Base-by-base conservation (phyloP, 2,113 vertebrate species). In the Pygathrix nemaeus region DNA sequence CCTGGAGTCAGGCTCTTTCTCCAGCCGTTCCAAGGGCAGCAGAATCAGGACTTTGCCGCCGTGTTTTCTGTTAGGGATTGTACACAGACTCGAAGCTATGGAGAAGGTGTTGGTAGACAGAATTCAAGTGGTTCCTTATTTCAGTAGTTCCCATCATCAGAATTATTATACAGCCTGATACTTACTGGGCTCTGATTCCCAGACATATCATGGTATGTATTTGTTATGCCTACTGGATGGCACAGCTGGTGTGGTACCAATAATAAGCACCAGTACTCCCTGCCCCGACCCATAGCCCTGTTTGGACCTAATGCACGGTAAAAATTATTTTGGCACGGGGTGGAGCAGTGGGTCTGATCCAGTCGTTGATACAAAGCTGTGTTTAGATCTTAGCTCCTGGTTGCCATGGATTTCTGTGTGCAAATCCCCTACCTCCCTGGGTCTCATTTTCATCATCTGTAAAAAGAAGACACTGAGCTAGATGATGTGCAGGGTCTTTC, bases 361-460 rank as follows among this genome's bases (percentile, higher is more conserved):
- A 18, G 17, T 76, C 25, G 0, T 90, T 72, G 43, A 92, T 75
- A 68, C 52, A 84, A 83, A 97, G 48, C 72, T 88, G 35, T 84
- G 76, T 94, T 94, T 95, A 84, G 57, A 76, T 86, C 55, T 97
- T 90, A 94, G 87, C 92, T 73, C 70, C 66, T 78, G 70, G 92
- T 96, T 94, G 88, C 90, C 90, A 76, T 1, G 30, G 94, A 68
- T 96, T 95, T 93, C 72, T 76, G 38, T 66, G 25, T 85, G 59
- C 50, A 90, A 80, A 97, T 93, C 61, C 52, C n/a, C 7, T 81
- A 16, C 72, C 70, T 81, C 93, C 75, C 84, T 88, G 80, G 73
- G 48, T 78, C 70, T 96, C 57, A 38, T 87, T 87, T 90, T 94
- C 79, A 80, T 86, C 83, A 10, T 97, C 40, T 93, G 76, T 88